phyloP scores from a whole-genome alignment of 2,888 invertebrate species.

The Agriotes lineatus region DNA sequence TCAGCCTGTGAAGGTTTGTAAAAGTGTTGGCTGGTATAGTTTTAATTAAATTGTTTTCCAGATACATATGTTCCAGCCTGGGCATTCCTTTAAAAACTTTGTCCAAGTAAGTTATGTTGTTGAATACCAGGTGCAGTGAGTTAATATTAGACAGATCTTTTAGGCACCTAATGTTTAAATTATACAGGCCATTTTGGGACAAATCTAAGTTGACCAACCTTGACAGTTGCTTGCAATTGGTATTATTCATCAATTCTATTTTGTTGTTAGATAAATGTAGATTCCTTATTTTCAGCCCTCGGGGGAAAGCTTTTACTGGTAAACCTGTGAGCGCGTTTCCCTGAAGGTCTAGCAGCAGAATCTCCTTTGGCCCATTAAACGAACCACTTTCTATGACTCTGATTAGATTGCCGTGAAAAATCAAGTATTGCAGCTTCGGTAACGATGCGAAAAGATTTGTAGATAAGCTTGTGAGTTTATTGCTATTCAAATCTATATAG shows the following conservation, averaged over 20 bases:
- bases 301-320: too few relatives aligned
- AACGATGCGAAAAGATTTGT: too few relatives aligned
- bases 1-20: neutral
- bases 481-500: neutral
- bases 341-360: constrained; percentile 12
- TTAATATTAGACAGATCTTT: too few relatives aligned
- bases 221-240: too few relatives aligned
- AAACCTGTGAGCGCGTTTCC: constrained; percentile 8
- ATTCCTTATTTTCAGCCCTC: neutral
- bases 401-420: neutral
- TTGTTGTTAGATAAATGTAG: neutral
- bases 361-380: constrained; percentile 6
- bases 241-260: too few relatives aligned
- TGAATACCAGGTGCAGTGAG: too few relatives aligned
- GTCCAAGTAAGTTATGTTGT: too few relatives aligned
- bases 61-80: neutral
- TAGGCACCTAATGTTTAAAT: too few relatives aligned
- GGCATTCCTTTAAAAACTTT: too few relatives aligned
- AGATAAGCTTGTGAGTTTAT: too few relatives aligned
- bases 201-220: too few relatives aligned
- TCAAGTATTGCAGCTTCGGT: neutral
- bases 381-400: neutral
- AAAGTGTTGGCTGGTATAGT: constrained; percentile 6
- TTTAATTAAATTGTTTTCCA: constrained; percentile 18
- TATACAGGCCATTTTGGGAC: too few relatives aligned